Base-by-base conservation (phyloP, 2,888 invertebrate species). In the Zygaena filipendulae region DNA sequence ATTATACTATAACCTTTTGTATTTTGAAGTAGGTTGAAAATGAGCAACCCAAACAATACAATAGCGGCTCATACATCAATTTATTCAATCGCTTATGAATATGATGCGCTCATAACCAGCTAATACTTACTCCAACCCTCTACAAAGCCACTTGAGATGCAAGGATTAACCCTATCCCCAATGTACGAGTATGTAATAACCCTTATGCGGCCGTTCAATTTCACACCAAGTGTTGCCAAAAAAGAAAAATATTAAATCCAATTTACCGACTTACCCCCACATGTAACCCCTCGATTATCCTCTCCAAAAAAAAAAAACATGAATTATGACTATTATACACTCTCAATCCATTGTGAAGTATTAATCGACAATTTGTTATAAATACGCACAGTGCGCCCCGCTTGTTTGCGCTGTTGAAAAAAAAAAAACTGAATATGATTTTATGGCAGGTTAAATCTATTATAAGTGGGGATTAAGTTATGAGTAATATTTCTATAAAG, bases 391-490 rank as follows among this genome's bases (percentile, higher is more conserved):
- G 55, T 56, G 59, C 45, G 43, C 72, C 74, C 72, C 60, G 63
- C 54, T 50, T 58, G 54, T 70, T 69, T 67, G 63, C 54, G 38
- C 48, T 40, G 43, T 49, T 55, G 60, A 64, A 66, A 63, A 66
- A 67, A 59, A 64, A 66, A 63, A 66, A 67, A 59, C 45, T 49
- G 62, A 64, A 69, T 72, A 72, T 72, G 71, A 75, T 75, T 77
- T 77, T 66, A 75, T 74, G 72, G 66, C 74, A 75, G 69, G 77
- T 79, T 77, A 72, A 72, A 69, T 72, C 69, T 68, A 74, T 75
- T 75, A 69, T 74, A 55, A 60, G 55, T 50, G 61, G 66, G 75
- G 77, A 79, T 79, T 75, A 77, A 59, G 74, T 74, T 74, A 70
- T 74, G 71, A 67, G 60, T 71, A 64, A 69, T 72, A 71, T 77